These are phyloP conservation scores for Tuberolachnus salignus DNA, from an alignment of 2,888 invertebrate species.

Conservation along the genomic window DNA sequence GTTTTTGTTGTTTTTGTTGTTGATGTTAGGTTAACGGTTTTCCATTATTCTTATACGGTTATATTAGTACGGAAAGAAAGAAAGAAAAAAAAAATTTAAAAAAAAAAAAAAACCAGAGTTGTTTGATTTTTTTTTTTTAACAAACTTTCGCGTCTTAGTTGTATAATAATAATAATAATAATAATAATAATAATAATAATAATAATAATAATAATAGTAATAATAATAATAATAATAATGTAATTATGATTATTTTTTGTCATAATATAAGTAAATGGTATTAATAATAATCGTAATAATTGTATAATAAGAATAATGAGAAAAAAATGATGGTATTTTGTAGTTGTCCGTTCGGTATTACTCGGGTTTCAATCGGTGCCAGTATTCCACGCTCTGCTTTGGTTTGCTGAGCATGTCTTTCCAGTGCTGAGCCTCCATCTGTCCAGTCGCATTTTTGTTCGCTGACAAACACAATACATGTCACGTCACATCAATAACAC, in stretches of 20 bases:
- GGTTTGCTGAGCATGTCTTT: conserved; percentile 98
- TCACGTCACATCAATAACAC: too few relatives aligned
- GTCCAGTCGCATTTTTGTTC: conserved; percentile 91
- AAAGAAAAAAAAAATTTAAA: too few relatives aligned
- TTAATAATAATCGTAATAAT: conserved; percentile 12
- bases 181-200: conserved; percentile 6
- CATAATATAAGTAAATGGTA: conserved; percentile 6
- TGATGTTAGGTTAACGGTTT: too few relatives aligned
- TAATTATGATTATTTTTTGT: conserved; percentile 30
- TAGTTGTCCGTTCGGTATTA: conserved; percentile 64
- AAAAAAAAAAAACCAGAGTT: too few relatives aligned
- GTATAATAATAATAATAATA: neutral
- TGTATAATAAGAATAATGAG: conserved; percentile 7
- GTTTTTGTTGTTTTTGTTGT: too few relatives aligned
- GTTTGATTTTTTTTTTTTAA: too few relatives aligned
- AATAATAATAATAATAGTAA: conserved; percentile 16
- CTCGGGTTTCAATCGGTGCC: conserved; percentile 95
- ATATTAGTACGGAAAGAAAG: too few relatives aligned
- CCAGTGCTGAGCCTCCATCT: conserved; percentile 96
- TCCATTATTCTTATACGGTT: too few relatives aligned
- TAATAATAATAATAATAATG: conserved; percentile 7
- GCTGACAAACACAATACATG: conserved; percentile 9
- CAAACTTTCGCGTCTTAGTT: too few relatives aligned
- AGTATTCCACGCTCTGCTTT: conserved; percentile 92
- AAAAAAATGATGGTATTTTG: conserved; percentile 2